Evolutionary conservation across 2,113 vertebrate genomes (phyloP).

Genomic region (Gymnogyps californianus): DNA sequence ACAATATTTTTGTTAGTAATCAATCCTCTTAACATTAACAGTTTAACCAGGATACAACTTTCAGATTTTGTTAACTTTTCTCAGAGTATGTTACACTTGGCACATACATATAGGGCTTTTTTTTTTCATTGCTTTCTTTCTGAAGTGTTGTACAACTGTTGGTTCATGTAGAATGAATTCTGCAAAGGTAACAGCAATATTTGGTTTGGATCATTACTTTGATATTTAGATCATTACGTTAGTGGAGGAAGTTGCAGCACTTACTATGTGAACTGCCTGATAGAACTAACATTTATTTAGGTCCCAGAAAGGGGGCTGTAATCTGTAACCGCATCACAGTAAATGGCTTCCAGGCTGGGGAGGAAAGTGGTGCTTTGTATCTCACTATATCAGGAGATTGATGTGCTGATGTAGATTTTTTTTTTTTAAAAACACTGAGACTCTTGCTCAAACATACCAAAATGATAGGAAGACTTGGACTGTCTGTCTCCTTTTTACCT

Average conservation of each 20-base stretch:
- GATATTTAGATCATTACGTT: not conserved
- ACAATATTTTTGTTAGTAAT: not conserved
- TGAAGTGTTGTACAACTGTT: not conserved
- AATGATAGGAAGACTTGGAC: not conserved
- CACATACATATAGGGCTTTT: too few species aligned
- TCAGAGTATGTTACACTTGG: not conserved
- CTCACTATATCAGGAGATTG: not conserved
- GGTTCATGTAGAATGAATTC: not conserved
- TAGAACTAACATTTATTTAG: not conserved
- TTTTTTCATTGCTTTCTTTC: not conserved
- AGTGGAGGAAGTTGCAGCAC: not conserved
- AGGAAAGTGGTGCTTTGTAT: not conserved
- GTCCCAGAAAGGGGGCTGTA: not conserved
- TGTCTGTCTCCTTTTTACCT: not conserved
- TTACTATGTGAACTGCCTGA: not conserved
- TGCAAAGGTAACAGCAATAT: not conserved
- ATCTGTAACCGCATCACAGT: not conserved
- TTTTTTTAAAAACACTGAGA: not conserved
- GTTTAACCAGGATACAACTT: not conserved
- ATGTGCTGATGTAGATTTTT: not conserved
- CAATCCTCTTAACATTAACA: not conserved
- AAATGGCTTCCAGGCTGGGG: not conserved
- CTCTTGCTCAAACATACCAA: not conserved
- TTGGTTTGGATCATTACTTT: not conserved
- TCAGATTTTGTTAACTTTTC: not conserved